These are phyloP conservation scores for Heloderma charlesbogerti DNA, from an alignment of 2,113 vertebrate species.

Conservation along the genomic window DNA sequence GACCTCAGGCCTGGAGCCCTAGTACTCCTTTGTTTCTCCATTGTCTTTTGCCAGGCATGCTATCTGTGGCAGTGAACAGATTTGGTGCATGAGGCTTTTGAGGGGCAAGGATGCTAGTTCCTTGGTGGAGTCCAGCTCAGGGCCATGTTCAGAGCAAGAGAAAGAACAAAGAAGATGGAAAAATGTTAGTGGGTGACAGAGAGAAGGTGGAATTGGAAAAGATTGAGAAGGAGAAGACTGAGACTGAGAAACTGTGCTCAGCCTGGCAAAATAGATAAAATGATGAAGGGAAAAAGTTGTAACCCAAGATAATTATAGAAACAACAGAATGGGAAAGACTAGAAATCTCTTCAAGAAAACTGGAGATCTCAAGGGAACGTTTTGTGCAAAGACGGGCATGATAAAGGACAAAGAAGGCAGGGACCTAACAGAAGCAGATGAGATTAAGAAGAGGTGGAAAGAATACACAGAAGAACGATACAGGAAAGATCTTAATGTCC, in stretches of 20 bases:
- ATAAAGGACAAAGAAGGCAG: too few relatives aligned
- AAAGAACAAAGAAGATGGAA: background rate
- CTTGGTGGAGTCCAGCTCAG: background rate
- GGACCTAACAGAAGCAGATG: too few relatives aligned
- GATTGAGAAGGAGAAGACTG: background rate
- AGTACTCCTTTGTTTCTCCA: background rate
- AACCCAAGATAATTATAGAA: background rate
- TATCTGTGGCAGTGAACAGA: background rate
- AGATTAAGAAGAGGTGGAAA: too few relatives aligned
- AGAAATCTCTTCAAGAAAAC: too few relatives aligned
- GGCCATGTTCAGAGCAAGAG: background rate
- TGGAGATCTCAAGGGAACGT: too few relatives aligned
- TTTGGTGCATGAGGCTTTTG: background rate
- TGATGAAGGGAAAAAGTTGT: background rate
- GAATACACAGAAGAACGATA: too few relatives aligned
- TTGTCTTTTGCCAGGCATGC: background rate
- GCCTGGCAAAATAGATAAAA: background rate
- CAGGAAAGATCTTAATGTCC: too few relatives aligned
- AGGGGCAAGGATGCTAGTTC: background rate
- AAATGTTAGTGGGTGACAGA: background rate
- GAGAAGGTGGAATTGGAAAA: background rate
- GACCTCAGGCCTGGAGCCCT: background rate
- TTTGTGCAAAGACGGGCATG: too few relatives aligned
- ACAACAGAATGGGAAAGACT: too few relatives aligned
- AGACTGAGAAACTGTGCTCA: too few relatives aligned